These are phyloP conservation scores for Meiosimyza platycephala DNA, from an alignment of 2,888 invertebrate genomes.

Conservation along the genomic window DNA sequence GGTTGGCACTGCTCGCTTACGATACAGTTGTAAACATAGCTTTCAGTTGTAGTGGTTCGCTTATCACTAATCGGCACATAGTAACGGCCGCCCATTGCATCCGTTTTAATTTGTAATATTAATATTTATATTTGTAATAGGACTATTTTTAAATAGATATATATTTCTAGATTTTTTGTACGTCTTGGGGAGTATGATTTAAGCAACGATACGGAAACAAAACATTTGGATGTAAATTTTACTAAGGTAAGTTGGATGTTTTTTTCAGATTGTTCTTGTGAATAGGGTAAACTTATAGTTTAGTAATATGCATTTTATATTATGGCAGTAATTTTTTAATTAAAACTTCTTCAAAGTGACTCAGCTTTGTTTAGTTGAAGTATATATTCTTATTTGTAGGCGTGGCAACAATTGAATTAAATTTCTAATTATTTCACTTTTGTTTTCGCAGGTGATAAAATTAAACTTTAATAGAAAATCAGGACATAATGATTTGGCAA, in stretches of 20 bases:
- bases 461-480: constrained; percentile 52
- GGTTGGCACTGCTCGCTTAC: constrained; percentile 82
- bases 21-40: constrained; percentile 65
- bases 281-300: too few relatives aligned
- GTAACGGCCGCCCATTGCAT: constrained; percentile 72
- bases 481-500: constrained; percentile 81
- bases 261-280: too few relatives aligned
- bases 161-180: constrained; percentile 71
- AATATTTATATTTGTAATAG: neutral
- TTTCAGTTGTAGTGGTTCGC: constrained; percentile 70
- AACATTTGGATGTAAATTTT: constrained; percentile 72
- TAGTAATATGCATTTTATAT: too few relatives aligned
- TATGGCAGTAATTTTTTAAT: too few relatives aligned
- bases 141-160: neutral
- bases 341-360: too few relatives aligned
- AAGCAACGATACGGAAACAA: constrained; percentile 70
- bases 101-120: constrained; percentile 50
- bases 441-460: constrained; percentile 41
- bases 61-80: constrained; percentile 71
- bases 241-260: constrained; percentile 54
- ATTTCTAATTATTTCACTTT: neutral
- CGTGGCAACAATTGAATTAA: too few relatives aligned
- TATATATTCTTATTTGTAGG: too few relatives aligned
- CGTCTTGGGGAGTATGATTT: constrained; percentile 82
- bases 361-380: too few relatives aligned